Evolutionary conservation across 2,888 invertebrate species (phyloP).

Genomic region (Himalopsyche anomala): DNA sequence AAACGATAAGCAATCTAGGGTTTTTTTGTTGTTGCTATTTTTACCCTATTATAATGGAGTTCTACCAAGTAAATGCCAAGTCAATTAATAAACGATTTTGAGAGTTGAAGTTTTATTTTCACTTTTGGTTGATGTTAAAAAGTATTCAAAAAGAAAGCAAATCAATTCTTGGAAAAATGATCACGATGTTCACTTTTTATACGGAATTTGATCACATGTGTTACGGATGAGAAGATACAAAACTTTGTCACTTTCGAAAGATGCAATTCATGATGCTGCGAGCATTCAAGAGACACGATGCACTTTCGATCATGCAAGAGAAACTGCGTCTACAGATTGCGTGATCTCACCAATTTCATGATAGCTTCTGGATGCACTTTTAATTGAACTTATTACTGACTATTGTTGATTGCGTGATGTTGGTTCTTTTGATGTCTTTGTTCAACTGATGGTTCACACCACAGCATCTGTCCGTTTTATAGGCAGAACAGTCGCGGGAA

Average conservation of each 20-base stretch:
- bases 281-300: not conserved
- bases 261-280: not conserved
- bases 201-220: not conserved
- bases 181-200: not conserved
- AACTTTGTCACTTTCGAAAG: constrained; percentile 10
- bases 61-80: no score
- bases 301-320: constrained; percentile 10
- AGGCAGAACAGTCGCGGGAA: constrained; percentile 27
- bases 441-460: constrained; percentile 54
- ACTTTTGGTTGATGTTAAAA: no score
- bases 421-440: constrained; percentile 43
- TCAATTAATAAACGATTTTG: no score
- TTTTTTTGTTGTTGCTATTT: no score
- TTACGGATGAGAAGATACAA: not conserved
- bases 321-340: not conserved
- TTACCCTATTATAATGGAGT: no score
- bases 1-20: no score
- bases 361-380: constrained; percentile 37
- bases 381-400: not conserved
- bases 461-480: constrained; percentile 44
- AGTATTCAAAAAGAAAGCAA: no score
- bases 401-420: constrained; percentile 14
- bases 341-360: constrained; percentile 57
- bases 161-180: not conserved
- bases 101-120: no score